These are phyloP conservation scores for Apotomis betuletana DNA, from an alignment of 2,888 invertebrate genomes.

Conservation along the genomic window DNA sequence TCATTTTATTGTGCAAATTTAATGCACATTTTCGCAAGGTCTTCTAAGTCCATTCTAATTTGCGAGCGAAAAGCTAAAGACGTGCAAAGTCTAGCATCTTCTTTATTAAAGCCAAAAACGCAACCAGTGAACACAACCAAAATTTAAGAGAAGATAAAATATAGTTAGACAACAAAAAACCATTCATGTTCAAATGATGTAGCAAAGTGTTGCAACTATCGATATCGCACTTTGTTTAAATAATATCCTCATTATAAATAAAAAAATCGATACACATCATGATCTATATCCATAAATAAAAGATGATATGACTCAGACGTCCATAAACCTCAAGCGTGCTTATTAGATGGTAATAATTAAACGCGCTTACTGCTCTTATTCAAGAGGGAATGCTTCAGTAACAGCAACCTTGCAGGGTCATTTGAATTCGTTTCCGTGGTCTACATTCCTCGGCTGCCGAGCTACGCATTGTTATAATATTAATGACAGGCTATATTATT, in stretches of 20 bases:
- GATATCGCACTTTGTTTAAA: neutral
- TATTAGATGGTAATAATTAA: slow-evolving; percentile 8
- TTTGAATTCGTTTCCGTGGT: slow-evolving; percentile 62
- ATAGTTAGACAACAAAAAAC: too few relatives aligned
- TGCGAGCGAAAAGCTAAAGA: slow-evolving; percentile 23
- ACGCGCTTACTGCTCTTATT: neutral
- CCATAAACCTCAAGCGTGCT: neutral
- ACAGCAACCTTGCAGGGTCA: slow-evolving; percentile 75
- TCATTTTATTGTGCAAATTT: slow-evolving; percentile 37
- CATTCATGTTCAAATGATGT: too few relatives aligned
- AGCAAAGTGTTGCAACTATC: too few relatives aligned
- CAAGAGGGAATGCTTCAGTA: slow-evolving; percentile 57
- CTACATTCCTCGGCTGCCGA: slow-evolving; percentile 66
- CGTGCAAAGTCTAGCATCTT: slow-evolving; percentile 21
- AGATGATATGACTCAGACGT: neutral
- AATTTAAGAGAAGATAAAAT: neutral
- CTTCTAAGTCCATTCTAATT: slow-evolving; percentile 37
- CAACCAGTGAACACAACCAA: neutral
- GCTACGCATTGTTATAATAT: slow-evolving; percentile 37
- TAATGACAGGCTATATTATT: slow-evolving; percentile 14
- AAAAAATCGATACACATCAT: neutral
- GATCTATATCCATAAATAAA: neutral
- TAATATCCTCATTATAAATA: neutral
- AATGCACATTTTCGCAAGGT: slow-evolving; percentile 35
- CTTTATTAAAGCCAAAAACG: neutral